Evolutionary conservation across 2,113 vertebrate genomes (phyloP).

Genomic region (Actinemys pallida): DNA sequence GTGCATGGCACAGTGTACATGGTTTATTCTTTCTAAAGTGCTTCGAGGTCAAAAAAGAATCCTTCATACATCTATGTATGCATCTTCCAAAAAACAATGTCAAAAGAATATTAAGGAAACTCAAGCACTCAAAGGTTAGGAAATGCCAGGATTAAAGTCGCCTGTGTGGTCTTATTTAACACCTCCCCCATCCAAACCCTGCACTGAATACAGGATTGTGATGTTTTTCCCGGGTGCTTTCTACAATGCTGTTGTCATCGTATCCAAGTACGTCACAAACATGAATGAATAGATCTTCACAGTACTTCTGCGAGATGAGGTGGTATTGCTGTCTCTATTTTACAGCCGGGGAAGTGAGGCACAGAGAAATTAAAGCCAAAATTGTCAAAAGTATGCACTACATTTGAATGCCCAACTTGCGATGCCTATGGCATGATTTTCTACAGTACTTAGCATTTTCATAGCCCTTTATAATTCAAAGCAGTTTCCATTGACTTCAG

Average conservation of each 20-base stretch:
- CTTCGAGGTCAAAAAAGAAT: background rate
- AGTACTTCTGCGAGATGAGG: background rate
- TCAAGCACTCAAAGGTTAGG: background rate
- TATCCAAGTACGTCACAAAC: background rate
- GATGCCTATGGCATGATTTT: background rate
- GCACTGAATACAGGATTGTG: background rate
- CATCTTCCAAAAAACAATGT: background rate
- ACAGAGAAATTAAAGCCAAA: background rate
- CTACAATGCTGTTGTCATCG: background rate
- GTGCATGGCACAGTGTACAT: background rate
- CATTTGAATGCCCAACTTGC: background rate
- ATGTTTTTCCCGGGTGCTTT: background rate
- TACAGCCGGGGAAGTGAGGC: background rate
- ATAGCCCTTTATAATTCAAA: background rate
- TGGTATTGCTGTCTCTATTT: background rate
- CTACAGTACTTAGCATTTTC: background rate
- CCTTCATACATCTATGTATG: background rate
- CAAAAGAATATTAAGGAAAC: background rate
- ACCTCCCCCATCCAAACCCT: background rate
- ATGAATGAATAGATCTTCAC: background rate
- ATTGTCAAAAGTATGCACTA: background rate
- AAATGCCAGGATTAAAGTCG: rapidly evolving
- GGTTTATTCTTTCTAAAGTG: background rate
- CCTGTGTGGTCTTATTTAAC: background rate
- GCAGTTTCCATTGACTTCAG: background rate